Evolutionary conservation across 2,797 vertebrate species (phyloP).

Genomic region (Squalus acanthias): DNA sequence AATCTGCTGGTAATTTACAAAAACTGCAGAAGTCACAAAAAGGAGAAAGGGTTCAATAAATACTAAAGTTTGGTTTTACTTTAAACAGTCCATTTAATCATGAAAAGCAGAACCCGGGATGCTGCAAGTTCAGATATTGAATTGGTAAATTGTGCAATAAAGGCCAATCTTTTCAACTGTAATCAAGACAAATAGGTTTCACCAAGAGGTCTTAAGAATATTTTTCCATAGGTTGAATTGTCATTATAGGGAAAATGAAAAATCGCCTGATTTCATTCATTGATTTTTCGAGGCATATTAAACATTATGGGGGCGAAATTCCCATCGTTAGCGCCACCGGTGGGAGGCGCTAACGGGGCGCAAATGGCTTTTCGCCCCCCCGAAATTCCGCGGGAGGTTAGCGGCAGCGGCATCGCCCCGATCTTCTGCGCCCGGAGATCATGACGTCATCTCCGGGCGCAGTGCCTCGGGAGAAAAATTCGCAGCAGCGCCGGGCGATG

Average conservation of each 20-base stretch:
- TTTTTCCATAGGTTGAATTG: background rate
- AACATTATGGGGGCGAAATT: too few species aligned
- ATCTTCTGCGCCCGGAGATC: too few species aligned
- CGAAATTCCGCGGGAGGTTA: too few species aligned
- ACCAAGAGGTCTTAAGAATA: background rate
- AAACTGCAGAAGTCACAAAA: background rate
- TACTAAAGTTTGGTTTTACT: background rate
- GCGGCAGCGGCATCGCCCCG: too few species aligned
- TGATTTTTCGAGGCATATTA: background rate
- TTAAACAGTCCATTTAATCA: background rate
- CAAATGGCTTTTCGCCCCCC: too few species aligned
- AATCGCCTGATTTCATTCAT: conserved; percentile 18
- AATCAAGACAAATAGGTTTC: conserved; percentile 12
- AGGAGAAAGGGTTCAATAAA: background rate
- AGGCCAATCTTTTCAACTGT: background rate
- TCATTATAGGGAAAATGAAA: conserved; percentile 13
- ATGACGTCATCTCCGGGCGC: too few species aligned
- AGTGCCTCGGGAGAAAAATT: too few species aligned
- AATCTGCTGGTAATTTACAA: background rate
- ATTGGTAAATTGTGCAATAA: background rate
- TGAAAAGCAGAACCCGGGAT: background rate
- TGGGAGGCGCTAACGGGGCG: too few species aligned
- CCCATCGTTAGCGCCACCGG: too few species aligned
- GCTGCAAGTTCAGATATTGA: background rate
- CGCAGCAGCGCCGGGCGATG: too few species aligned